phyloP scores from a whole-genome alignment of 2,888 invertebrate genomes.

The Aphodius sticticus region DNA sequence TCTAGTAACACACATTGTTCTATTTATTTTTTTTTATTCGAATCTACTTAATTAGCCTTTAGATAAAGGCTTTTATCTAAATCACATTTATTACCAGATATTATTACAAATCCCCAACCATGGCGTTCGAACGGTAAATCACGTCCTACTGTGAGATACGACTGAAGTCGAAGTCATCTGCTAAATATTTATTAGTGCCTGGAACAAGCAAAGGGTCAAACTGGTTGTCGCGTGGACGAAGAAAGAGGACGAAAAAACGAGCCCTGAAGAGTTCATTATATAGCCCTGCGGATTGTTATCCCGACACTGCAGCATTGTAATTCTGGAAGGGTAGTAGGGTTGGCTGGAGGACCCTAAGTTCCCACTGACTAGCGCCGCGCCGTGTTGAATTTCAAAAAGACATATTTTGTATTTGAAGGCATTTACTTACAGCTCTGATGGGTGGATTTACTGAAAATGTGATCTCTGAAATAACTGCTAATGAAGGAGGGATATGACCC shows the following conservation, averaged over 20 bases:
- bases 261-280: constrained; percentile 25
- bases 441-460: background rate
- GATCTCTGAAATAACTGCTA: no score
- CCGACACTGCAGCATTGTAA: constrained; percentile 22
- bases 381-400: constrained; percentile 18
- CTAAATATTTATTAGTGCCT: constrained; percentile 22
- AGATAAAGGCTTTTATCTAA: background rate
- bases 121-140: background rate
- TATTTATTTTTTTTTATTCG: background rate
- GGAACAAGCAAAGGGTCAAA: constrained; percentile 9
- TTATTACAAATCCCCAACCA: background rate
- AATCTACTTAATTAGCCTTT: background rate
- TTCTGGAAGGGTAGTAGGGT: constrained; percentile 11
- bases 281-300: constrained; percentile 24
- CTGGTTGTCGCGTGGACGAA: constrained; percentile 6
- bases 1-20: background rate
- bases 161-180: constrained; percentile 15
- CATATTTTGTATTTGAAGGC: background rate
- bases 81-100: background rate
- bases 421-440: background rate
- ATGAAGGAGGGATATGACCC: no score
- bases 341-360: background rate
- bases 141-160: background rate
- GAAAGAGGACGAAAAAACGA: constrained; percentile 19
- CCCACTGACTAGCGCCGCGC: background rate